Conservation (phyloP, 1,140 invertebrate species). For the Pogonus chalceus region DNA sequence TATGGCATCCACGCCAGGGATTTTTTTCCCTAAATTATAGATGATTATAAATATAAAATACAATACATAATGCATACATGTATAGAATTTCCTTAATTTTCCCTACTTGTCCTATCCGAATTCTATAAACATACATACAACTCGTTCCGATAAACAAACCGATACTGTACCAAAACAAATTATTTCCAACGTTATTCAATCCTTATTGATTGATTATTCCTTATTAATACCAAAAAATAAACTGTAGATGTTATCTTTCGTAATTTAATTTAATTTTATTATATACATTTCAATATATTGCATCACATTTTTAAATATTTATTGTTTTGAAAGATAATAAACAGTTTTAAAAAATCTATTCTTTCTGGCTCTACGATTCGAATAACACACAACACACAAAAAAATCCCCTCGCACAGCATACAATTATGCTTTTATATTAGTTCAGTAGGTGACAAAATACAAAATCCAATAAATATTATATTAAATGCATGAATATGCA, state of each 20-base stretch:
- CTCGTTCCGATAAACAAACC: not conserved
- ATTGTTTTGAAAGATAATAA: too few relatives aligned
- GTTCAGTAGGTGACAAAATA: constrained; percentile 30
- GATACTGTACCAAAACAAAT: too few relatives aligned
- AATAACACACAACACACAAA: not conserved
- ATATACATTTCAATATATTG: not conserved
- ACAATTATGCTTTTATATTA: constrained; percentile 31
- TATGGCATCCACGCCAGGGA: not conserved
- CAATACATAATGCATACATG: constrained; percentile 4
- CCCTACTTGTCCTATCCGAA: not conserved
- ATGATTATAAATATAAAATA: not conserved
- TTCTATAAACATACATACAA: too few relatives aligned
- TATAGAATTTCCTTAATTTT: not conserved
- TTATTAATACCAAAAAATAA: too few relatives aligned
- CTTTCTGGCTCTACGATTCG: not conserved
- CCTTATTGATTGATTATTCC: too few relatives aligned
- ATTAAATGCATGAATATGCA: constrained; percentile 11
- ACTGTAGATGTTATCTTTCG: too few relatives aligned
- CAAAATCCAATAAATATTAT: constrained; percentile 25
- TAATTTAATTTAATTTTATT: too few relatives aligned
- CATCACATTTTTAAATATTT: not conserved
- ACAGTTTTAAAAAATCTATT: too few relatives aligned
- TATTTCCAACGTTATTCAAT: too few relatives aligned
- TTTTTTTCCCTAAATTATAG: not conserved
- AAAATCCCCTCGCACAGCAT: not conserved